Evolutionary conservation across 1,140 invertebrate genomes (phyloP).

Genomic region (Sitodiplosis mosellana): DNA sequence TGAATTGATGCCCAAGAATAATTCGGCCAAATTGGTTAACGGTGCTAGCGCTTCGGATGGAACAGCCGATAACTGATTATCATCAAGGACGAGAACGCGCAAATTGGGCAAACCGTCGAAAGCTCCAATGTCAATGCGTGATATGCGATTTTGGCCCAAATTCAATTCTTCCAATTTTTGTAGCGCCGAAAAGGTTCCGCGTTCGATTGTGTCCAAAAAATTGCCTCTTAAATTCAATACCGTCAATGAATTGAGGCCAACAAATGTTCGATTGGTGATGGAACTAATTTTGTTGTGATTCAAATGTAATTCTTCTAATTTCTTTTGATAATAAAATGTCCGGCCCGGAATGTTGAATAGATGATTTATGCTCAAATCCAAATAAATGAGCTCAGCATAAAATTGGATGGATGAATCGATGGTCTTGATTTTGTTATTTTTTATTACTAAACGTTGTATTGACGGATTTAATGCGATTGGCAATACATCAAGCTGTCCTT

Average conservation of each 20-base stretch:
- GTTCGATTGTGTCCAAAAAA: conserved; percentile 56
- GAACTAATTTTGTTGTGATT: conserved; percentile 70
- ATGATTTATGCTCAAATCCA: conserved; percentile 70
- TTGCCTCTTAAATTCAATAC: conserved; percentile 68
- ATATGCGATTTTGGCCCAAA: conserved; percentile 70
- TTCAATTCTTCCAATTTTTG: conserved; percentile 66
- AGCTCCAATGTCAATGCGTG: conserved; percentile 54
- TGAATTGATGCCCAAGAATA: conserved; percentile 66
- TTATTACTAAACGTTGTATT: conserved; percentile 62
- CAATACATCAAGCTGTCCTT: conserved; percentile 67
- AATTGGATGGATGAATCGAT: conserved; percentile 74
- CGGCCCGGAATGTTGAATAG: conserved; percentile 55
- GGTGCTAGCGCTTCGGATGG: conserved; percentile 51
- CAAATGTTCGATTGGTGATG: conserved; percentile 58
- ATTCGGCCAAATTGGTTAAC: conserved; percentile 54
- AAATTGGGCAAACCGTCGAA: conserved; percentile 58
- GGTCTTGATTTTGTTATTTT: conserved; percentile 70
- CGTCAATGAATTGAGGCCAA: conserved; percentile 53
- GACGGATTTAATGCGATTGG: conserved; percentile 81
- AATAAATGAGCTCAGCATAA: conserved; percentile 61
- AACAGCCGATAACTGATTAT: conserved; percentile 60
- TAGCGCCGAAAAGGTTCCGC: conserved; percentile 53
- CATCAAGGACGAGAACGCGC: conserved; percentile 61
- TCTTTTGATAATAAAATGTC: conserved; percentile 60
- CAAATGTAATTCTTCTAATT: conserved; percentile 61